Evolutionary conservation across 2,888 invertebrate species (phyloP), one percentile per base, ranked within the genome.

Genomic region (Diabrotica balteata): DNA sequence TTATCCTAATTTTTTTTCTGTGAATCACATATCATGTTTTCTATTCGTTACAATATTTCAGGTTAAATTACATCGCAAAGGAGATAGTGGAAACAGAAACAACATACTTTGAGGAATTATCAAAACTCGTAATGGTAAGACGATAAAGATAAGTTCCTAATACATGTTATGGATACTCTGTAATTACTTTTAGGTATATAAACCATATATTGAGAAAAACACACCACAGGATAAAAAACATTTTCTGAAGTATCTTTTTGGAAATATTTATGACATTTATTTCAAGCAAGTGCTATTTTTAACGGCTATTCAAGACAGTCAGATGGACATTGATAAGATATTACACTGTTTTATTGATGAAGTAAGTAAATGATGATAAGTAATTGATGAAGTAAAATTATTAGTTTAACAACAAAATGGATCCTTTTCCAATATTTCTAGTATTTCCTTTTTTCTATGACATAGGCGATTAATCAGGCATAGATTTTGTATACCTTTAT

Each of bases 201-300:
- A 50, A n/a, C 50, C 50, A 7, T n/a, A 50, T 50, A n/a, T 50
- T 50, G 50, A 50, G 17, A 17, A 50, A 10, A 50, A 50, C n/a
- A 10, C 50, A 50, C 7, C 50, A 7, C 17, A 7, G 5, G n/a
- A 50, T 50, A 11, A 11, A n/a, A 50, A 50, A 50, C 10, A 50
- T 50, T n/a, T n/a, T 50, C 8, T n/a, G 7, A 50, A 50, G 17
- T 17, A 50, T 9, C 17, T 50, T 5, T 50, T 50, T n/a, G 50
- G 50, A 50, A 50, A 50, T 50, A 50, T 50, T 50, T 6, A 50
- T 50, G 50, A 50, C 1, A 50, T 50, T 1, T 50, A 50, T 50
- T 9, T n/a, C 2, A 17, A n/a, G 4, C 50, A 50, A 50, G 7
- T 50, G 17, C 8, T 7, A 50, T 50, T 50, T 50, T 50, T 50